Percentiles rank a stretch among this genome's conserved stretches.
These are phyloP conservation scores for Geodia barretti DNA, from an alignment of 37 sponge, comb jelly and placozoan species.

Conservation along the genomic window DNA sequence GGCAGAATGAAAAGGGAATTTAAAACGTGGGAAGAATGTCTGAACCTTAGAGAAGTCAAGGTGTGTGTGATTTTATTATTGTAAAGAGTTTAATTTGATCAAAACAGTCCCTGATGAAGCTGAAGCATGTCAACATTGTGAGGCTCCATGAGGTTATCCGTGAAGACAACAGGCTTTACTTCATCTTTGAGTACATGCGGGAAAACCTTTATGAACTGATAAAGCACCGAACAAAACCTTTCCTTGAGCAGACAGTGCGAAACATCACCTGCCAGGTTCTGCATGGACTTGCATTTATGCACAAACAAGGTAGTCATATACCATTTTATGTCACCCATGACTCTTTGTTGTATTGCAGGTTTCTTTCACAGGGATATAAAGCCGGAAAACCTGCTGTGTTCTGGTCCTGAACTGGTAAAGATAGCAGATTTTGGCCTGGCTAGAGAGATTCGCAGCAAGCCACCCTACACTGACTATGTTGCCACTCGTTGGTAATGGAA, in stretches of 20 bases:
- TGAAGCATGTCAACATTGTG: conserved; percentile 94
- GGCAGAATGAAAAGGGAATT: conserved; percentile 95
- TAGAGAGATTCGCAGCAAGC: conserved; percentile 92
- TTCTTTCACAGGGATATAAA: conserved; percentile 98
- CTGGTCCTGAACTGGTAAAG: conserved; percentile 93
- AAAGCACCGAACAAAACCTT: conserved; percentile 79
- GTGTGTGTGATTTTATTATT: conserved; percentile 29
- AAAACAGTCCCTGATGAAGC: conserved; percentile 82
- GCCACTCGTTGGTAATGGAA: conserved; percentile 90
- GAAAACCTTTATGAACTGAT: conserved; percentile 94
- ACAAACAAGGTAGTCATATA: conserved; percentile 80
- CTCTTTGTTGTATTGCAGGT: conserved; percentile 45
- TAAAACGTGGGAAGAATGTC: conserved; percentile 91
- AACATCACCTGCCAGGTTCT: conserved; percentile 93
- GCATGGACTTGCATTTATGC: conserved; percentile 93
- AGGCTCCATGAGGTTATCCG: conserved; percentile 88
- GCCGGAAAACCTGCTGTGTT: conserved; percentile 97
- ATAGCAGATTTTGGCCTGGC: conserved; percentile 99
- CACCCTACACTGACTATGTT: conserved; percentile 98
- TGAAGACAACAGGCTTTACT: conserved; percentile 90
- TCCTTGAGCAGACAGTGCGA: conserved; percentile 85
- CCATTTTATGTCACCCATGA: neutral
- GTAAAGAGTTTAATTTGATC: neutral
- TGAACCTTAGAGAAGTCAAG: conserved; percentile 94
- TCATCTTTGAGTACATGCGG: conserved; percentile 98